Percentiles rank a stretch among this genome's conserved stretches.
These are phyloP conservation scores for Pegoplata infirma DNA, from an alignment of 2,888 invertebrate genomes.

Conservation along the genomic window DNA sequence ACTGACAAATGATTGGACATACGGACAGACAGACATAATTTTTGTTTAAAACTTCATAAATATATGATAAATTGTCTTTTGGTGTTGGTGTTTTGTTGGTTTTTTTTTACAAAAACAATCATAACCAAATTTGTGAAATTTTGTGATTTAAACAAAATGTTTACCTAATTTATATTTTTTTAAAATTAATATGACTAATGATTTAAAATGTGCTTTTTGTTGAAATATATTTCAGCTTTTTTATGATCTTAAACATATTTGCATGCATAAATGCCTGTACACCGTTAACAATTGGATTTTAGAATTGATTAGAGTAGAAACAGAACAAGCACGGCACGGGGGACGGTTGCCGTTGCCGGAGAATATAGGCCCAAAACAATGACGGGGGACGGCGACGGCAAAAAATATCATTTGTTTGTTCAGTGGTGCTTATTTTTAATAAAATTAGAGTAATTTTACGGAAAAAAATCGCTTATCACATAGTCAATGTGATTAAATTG, in stretches of 20 bases:
- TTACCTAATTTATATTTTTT: background rate
- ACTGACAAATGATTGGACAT: background rate
- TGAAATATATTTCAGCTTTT: too few species aligned
- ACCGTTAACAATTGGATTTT: too few species aligned
- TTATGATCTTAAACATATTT: background rate
- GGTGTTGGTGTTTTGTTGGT: background rate
- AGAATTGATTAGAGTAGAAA: too few species aligned
- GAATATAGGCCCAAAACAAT: too few species aligned
- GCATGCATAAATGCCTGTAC: background rate
- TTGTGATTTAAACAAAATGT: background rate
- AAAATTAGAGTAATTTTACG: too few species aligned
- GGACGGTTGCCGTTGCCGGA: too few species aligned
- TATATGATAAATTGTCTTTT: background rate
- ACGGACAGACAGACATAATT: background rate
- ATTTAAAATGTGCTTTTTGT: background rate
- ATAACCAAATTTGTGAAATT: background rate
- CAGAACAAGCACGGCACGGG: too few species aligned
- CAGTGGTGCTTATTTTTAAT: too few species aligned
- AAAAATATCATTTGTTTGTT: too few species aligned
- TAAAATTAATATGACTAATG: background rate
- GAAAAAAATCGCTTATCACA: too few species aligned
- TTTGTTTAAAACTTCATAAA: background rate
- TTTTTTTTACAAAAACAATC: background rate
- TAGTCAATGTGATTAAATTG: too few species aligned
- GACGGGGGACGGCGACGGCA: too few species aligned